Evolutionary conservation across 2,113 vertebrate species (phyloP), one percentile per base, ranked within the genome.

Genomic region (Gymnarchus niloticus): DNA sequence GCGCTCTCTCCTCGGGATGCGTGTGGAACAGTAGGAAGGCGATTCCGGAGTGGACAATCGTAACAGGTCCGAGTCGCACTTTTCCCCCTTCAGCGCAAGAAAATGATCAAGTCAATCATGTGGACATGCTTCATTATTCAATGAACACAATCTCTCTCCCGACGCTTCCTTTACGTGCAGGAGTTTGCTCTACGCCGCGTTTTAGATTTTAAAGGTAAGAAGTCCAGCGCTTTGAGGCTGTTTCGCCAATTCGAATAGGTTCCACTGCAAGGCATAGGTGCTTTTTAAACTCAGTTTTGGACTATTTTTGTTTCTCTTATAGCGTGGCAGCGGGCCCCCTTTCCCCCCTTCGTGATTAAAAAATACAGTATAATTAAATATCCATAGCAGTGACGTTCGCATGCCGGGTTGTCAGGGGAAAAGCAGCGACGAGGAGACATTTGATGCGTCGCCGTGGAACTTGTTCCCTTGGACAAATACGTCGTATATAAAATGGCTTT

Each of bases 121-220:
- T 96, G 97, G 96, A 96, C 96, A 96, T 96, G 96, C 95, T 95
- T 98, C 95, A 94, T 96, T 97, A 96, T 97, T 97, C 95, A 95
- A 93, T 96, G 96, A 97, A 95, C 96, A 94, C 96, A 95, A 94
- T 95, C 95, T 94, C 95, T 94, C 95, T 95, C 94, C 92, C 96
- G 94, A 95, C 95, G 96, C 96, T 93, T 90, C 95, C 94, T 93
- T 96, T 95, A 95, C 96, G 95, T 94, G 93, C 96, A 91, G 94
- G 96, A 96, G 93, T 96, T 95, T 92, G 93, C 93, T 94, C 92
- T 93, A 93, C 93, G 94, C 94, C 94, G 94, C 92, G 92, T 93
- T 93, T 93, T 93, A 89, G 85, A 93, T 94, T 94, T 93, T 90
- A 33, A 95, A 98, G 96, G 97, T 97, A 97, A 97, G 96, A 93